Percentiles rank a stretch among this genome's conserved stretches.
These are phyloP conservation scores for Anthopleura xanthogrammica DNA, from an alignment of 92 coral and sea anemone species.

Conservation along the genomic window DNA sequence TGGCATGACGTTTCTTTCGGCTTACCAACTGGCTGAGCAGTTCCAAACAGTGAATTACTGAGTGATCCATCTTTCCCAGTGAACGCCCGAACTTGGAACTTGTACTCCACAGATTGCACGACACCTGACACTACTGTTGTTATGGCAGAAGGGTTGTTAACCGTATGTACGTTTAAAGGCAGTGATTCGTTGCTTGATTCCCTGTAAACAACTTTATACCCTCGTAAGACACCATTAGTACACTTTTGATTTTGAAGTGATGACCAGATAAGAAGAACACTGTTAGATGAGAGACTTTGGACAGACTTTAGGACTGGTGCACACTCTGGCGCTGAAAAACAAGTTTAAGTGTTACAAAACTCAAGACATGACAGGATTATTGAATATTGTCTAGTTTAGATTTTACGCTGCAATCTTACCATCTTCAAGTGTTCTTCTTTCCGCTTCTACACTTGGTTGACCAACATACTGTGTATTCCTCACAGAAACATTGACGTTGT, in stretches of 20 bases:
- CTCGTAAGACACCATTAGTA: conserved; percentile 23
- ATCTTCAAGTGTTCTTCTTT: conserved; percentile 23
- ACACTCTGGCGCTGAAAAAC: conserved; percentile 11
- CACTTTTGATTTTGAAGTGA: conserved; percentile 12
- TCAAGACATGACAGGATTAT: not conserved
- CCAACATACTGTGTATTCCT: conserved; percentile 7
- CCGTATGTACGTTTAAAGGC: not conserved
- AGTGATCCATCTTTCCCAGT: conserved; percentile 20
- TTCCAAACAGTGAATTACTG: not conserved
- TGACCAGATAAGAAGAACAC: conserved; percentile 20
- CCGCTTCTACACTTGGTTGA: not conserved
- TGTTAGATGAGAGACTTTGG: conserved; percentile 1
- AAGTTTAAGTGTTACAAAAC: not conserved
- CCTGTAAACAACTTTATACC: conserved; percentile 18
- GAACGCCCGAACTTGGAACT: conserved; percentile 10
- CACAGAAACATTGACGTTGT: conserved; percentile 17
- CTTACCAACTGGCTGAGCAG: not conserved
- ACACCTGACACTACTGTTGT: conserved; percentile 16
- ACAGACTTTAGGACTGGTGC: conserved; percentile 17
- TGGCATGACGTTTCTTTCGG: not conserved
- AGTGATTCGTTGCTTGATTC: conserved; percentile 20
- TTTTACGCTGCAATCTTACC: not conserved
- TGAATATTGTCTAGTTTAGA: too few relatives aligned
- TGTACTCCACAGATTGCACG: not conserved
- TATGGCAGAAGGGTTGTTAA: not conserved